A percentile compares a stretch with the other conserved stretches of the same genome.
These are phyloP conservation scores for Felis catus DNA, from an alignment of 2,113 vertebrate species.

Conservation along the genomic window DNA sequence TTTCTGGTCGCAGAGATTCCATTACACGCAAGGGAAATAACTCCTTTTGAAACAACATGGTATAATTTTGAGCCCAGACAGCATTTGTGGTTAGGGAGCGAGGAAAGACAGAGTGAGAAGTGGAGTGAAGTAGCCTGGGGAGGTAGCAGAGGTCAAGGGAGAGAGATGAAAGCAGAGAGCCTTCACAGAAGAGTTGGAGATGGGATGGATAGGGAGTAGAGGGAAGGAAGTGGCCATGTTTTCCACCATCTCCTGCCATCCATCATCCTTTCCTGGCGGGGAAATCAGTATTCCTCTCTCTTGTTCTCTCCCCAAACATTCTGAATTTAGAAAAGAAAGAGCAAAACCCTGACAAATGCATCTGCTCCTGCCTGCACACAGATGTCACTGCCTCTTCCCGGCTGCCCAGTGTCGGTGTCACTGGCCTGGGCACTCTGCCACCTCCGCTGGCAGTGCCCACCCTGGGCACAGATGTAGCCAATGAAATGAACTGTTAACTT, in stretches of 20 bases:
- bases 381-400: conserved; percentile 21
- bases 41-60: background rate
- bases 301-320: conserved; percentile 22
- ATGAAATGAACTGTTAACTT: background rate
- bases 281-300: conserved; percentile 41
- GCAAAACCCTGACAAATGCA: conserved; percentile 52
- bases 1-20: background rate
- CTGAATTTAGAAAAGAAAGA: conserved; percentile 55
- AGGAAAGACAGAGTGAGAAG: background rate
- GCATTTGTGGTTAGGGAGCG: background rate
- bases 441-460: background rate
- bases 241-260: background rate
- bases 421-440: conserved; percentile 25
- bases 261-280: background rate
- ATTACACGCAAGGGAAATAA: background rate
- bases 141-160: background rate
- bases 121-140: background rate
- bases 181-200: too few relatives aligned
- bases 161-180: background rate
- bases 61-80: background rate
- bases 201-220: background rate
- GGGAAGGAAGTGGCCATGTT: background rate
- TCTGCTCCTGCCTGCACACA: conserved; percentile 46
- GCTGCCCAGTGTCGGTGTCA: background rate
- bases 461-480: background rate